Evolutionary conservation across 2,797 vertebrate species (phyloP).

Genomic region (Coracias cyanogaster): DNA sequence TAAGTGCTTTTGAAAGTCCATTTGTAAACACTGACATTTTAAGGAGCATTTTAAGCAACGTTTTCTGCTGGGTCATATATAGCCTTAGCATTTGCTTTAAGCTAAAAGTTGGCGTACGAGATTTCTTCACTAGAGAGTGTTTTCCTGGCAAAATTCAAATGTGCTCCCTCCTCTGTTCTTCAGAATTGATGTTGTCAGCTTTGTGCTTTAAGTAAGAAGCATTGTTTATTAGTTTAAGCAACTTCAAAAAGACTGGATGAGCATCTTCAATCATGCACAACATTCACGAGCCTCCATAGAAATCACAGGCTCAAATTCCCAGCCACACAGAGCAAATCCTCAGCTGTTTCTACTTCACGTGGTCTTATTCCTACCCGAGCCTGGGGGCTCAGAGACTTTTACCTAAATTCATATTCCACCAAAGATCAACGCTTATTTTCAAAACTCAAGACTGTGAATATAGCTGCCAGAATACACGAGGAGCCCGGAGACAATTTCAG

Average conservation of each 20-base stretch:
- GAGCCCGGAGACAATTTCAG: neutral
- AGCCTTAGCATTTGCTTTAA: neutral
- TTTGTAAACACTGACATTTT: neutral
- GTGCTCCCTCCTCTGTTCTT: neutral
- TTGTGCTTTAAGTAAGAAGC: constrained; percentile 10
- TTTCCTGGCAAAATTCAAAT: neutral
- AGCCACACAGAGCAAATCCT: neutral
- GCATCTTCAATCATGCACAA: neutral
- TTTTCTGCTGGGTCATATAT: neutral
- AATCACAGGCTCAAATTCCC: neutral
- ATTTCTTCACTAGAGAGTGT: neutral
- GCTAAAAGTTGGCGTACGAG: neutral
- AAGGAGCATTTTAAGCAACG: neutral
- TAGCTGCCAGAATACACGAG: neutral
- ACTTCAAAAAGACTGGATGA: neutral
- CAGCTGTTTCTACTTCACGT: neutral
- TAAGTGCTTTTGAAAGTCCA: neutral
- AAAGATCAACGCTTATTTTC: neutral
- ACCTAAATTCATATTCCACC: neutral
- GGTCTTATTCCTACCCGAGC: neutral
- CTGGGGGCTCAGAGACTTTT: neutral
- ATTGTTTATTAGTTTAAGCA: neutral
- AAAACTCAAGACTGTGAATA: neutral
- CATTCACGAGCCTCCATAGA: neutral
- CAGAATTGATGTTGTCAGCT: constrained; percentile 27